phyloP scores from a whole-genome alignment of 2,113 vertebrate genomes.

The Rhynchomys soricoides region DNA sequence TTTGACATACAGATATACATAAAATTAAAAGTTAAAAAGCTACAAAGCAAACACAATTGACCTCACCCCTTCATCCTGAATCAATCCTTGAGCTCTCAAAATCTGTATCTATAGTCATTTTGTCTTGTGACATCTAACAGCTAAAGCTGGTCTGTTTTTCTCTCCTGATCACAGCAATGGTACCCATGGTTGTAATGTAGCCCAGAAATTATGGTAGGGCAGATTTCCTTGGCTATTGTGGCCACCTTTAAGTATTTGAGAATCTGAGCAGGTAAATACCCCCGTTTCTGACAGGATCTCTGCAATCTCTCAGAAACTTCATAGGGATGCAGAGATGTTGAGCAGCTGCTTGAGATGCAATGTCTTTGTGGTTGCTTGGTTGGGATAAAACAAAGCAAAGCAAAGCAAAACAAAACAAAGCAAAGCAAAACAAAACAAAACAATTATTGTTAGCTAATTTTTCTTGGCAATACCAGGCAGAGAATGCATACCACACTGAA shows the following conservation, averaged over 20 bases:
- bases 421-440: background rate
- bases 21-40: background rate
- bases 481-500: background rate
- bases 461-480: background rate
- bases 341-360: background rate
- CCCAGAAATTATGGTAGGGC: background rate
- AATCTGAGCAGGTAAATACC: accelerated
- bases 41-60: background rate
- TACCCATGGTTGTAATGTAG: background rate
- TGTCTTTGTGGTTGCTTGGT: background rate
- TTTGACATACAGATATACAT: background rate
- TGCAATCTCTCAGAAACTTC: background rate
- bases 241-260: background rate
- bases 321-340: background rate
- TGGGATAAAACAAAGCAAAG: background rate
- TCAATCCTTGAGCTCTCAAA: background rate
- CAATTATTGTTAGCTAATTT: background rate
- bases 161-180: background rate
- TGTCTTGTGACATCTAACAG: background rate
- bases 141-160: background rate
- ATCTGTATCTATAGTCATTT: background rate
- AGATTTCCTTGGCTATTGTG: background rate
- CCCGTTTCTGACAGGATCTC: background rate
- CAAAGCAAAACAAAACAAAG: too few relatives aligned
- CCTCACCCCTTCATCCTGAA: background rate